Base-by-base conservation (phyloP, 2,113 vertebrate species). In the Monopterus albus region DNA sequence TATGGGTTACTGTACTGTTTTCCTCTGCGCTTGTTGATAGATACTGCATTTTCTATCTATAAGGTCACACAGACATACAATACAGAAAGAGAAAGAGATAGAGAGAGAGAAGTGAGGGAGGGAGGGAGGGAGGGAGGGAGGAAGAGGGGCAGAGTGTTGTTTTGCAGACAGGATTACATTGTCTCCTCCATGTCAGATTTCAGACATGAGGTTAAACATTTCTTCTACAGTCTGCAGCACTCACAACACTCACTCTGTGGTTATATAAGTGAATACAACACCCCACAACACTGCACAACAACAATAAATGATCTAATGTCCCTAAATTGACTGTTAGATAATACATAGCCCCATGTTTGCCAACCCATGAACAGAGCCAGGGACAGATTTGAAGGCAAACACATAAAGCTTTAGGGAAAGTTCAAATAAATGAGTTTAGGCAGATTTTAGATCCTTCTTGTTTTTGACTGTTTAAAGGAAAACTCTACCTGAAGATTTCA, bases 91-190 rank as follows among this genome's bases (percentile, higher is more conserved):
- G 39, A 75, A n/a, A 73, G 36, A 74, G 29, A 62, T 1, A 65
- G 56, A 59, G 18, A 68, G 50, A 70, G 66, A 49, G 33, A 64
- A 49, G 53, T n/a, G 8, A 21, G 33, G 20, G 39, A 23, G 13
- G 17, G 42, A 51, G 25, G 7, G 28, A 25, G 31, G 38, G 51
- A 60, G 40, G 57, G 62, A 58, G 42, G 36, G 53, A 75, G 62
- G 58, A 26, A 70, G 62, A 51, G 76, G 75, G 78, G 35, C 60
- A 51, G 76, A 67, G 71, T 4, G 62, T 83, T 84, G 85, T 87
- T 84, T 87, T 85, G 78, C 81, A 85, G 83, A 85, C 82, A 84
- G 82, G 83, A 89, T 90, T 79, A 87, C 85, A 83, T 79, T 79
- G 86, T 88, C 86, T 78, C 74, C 76, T 57, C 25, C 50, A 72